A percentile compares a stretch with the other conserved stretches of the same genome.
These are phyloP conservation scores for Drosophila kanapiae DNA, from an alignment of 1,140 invertebrate genomes.

Conservation along the genomic window DNA sequence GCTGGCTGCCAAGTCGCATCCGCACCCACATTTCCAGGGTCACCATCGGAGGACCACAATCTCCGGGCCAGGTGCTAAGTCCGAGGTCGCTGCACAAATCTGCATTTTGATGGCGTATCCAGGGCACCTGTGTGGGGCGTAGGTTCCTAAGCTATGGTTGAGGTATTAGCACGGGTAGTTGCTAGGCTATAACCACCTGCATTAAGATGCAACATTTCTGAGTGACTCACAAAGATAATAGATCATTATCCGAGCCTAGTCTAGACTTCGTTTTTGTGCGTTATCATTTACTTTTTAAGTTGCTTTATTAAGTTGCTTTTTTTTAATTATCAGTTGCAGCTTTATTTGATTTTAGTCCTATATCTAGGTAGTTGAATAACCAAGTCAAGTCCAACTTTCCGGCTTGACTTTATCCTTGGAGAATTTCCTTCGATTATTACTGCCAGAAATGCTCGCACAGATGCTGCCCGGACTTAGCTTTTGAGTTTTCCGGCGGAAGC, in stretches of 20 bases:
- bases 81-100: constrained; percentile 19
- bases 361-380: not conserved
- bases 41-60: constrained; percentile 16
- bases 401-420: not conserved
- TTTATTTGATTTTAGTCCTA: not conserved
- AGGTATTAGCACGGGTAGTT: not conserved
- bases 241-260: no score
- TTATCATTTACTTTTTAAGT: not conserved
- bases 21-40: constrained; percentile 19
- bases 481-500: not conserved
- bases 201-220: not conserved
- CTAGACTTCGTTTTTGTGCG: no score
- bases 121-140: not conserved
- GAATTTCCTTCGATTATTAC: constrained; percentile 22
- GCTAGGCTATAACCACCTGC: not conserved
- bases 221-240: not conserved
- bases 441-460: constrained; percentile 43
- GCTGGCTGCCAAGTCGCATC: constrained; percentile 25
- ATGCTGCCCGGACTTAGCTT: constrained; percentile 36
- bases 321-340: not conserved
- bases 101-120: constrained; percentile 18
- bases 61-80: constrained; percentile 27
- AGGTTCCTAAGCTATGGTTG: not conserved
- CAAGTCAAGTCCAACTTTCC: not conserved
- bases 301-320: not conserved